These are phyloP conservation scores for Abramis brama DNA, from an alignment of 2,113 vertebrate species.

Conservation along the genomic window DNA sequence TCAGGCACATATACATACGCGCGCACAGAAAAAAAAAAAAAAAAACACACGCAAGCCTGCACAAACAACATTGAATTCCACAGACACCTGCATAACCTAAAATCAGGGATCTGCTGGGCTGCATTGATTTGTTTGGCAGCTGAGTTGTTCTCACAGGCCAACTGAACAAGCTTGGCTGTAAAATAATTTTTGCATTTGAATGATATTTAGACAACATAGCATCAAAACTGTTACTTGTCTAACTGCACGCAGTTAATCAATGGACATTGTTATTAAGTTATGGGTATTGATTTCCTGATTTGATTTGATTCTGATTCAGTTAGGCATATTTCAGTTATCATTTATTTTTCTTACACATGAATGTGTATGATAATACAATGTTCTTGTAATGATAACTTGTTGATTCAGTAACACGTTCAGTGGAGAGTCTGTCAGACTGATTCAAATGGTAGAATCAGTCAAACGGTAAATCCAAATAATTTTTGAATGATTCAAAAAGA, in stretches of 20 bases:
- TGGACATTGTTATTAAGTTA: background rate
- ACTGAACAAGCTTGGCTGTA: background rate
- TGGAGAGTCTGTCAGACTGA: too few relatives aligned
- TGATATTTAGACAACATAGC: background rate
- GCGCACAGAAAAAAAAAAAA: background rate
- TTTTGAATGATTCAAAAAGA: background rate
- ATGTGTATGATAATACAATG: background rate
- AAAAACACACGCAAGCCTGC: background rate
- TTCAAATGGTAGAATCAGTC: too few relatives aligned
- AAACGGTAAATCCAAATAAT: too few relatives aligned
- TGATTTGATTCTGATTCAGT: conserved; percentile 3
- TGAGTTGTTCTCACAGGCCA: background rate
- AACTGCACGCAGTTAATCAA: background rate
- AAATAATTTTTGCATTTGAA: background rate
- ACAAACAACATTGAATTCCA: background rate
- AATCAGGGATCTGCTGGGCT: background rate
- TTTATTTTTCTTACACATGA: background rate
- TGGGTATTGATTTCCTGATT: background rate
- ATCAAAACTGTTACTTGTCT: background rate
- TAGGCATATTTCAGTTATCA: background rate
- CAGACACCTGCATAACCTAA: conserved; percentile 11
- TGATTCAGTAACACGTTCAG: too few relatives aligned
- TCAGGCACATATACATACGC: background rate
- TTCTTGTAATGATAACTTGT: background rate
- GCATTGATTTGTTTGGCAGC: conserved; percentile 22